A percentile compares a stretch with the other conserved stretches of the same genome.
These are phyloP conservation scores for Pelodiscus sinensis DNA, from an alignment of 2,113 vertebrate genomes.

Conservation along the genomic window DNA sequence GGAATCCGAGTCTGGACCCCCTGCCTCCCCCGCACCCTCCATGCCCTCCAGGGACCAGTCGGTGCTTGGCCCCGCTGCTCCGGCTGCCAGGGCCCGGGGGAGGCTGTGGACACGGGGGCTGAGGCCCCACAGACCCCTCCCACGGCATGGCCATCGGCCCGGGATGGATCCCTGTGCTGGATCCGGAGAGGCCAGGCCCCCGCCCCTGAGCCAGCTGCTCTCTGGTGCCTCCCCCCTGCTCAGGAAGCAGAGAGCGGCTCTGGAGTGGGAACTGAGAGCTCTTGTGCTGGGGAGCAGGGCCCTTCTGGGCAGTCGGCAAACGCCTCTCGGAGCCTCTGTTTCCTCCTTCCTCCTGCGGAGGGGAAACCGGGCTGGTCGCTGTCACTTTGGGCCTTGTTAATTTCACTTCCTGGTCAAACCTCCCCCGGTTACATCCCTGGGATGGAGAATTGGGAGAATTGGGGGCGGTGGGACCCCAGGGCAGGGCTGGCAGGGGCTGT, in stretches of 20 bases:
- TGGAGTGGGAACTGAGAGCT: neutral
- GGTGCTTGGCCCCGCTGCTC: neutral
- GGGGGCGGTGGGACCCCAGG: too few species aligned
- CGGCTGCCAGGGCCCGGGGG: neutral
- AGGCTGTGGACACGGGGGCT: neutral
- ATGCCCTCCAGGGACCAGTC: neutral
- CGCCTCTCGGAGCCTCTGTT: neutral
- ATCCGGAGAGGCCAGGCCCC: neutral
- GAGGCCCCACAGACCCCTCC: neutral
- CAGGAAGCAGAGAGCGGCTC: too few species aligned
- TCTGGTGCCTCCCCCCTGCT: too few species aligned
- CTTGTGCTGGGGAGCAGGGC: too few species aligned
- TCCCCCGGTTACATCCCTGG: neutral
- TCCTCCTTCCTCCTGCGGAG: neutral
- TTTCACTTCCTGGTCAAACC: neutral
- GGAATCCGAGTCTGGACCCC: neutral
- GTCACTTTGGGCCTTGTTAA: neutral
- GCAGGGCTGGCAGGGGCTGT: too few species aligned
- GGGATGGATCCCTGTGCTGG: neutral
- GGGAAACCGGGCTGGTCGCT: neutral
- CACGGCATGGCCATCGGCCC: accelerated
- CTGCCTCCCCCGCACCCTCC: accelerated
- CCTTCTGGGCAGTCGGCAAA: accelerated
- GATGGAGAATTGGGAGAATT: too few species aligned
- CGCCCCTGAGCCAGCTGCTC: neutral